These are phyloP conservation scores for Brachynemurus nebulosus DNA, from an alignment of 2,888 invertebrate species.

Conservation along the genomic window DNA sequence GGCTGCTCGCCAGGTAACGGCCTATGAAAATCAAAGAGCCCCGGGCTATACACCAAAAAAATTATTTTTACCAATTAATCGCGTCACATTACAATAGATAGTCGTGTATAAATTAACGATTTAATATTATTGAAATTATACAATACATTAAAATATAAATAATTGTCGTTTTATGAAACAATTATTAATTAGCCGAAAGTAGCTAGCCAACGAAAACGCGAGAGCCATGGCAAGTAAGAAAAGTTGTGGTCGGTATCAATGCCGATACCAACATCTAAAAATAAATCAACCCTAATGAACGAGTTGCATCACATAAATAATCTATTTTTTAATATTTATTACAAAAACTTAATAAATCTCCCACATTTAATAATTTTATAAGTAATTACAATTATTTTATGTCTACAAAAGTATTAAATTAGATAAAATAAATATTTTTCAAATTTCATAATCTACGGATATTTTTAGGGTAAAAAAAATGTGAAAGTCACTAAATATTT, in stretches of 20 bases:
- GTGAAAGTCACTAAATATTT: too few species aligned
- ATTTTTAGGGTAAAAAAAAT: too few species aligned
- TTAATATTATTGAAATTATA: too few species aligned
- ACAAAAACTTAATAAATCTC: too few species aligned
- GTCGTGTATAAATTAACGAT: too few species aligned
- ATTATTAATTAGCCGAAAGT: not conserved
- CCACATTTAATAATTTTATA: too few species aligned
- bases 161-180: not conserved
- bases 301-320: not conserved
- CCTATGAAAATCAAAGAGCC: slow-evolving; percentile 1
- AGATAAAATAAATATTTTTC: too few species aligned
- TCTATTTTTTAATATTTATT: too few species aligned
- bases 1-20: slow-evolving; percentile 8
- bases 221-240: not conserved
- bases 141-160: too few species aligned
- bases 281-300: not conserved
- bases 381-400: too few species aligned
- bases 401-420: too few species aligned
- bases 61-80: not conserved
- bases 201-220: not conserved
- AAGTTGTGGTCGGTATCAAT: not conserved
- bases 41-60: slow-evolving; percentile 2
- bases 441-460: too few species aligned
- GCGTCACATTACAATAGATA: not conserved
- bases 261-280: not conserved